Conservation (phyloP, 2,113 vertebrate species). For the Ardeotis arabs region DNA sequence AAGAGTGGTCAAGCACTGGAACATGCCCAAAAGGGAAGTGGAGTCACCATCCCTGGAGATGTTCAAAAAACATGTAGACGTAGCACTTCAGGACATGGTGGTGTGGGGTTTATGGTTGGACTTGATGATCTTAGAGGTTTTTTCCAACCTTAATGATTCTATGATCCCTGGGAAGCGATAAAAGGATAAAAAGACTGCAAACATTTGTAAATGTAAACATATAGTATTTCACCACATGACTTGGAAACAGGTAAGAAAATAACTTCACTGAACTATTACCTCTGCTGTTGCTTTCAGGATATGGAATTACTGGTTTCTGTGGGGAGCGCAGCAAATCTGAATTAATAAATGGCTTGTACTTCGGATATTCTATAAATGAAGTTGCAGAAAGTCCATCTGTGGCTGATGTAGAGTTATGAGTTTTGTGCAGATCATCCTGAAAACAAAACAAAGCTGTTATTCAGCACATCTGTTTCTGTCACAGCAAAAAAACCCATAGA, state of each 20-base stretch:
- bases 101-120: too few species aligned
- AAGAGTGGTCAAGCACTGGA: too few species aligned
- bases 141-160: too few species aligned
- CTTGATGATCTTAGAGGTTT: too few species aligned
- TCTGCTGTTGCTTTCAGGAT: conserved; percentile 92
- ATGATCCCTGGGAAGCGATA: not conserved
- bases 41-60: too few species aligned
- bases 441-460: conserved; percentile 35
- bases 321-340: conserved; percentile 73
- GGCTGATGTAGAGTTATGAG: conserved; percentile 21
- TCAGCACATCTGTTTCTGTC: not conserved
- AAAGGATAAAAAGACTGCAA: not conserved
- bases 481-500: not conserved
- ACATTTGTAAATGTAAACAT: not conserved
- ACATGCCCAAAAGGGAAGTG: too few species aligned
- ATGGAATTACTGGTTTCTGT: conserved; percentile 80
- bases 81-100: too few species aligned
- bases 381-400: conserved; percentile 77
- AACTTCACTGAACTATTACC: conserved; percentile 71
- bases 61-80: too few species aligned
- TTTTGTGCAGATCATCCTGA: conserved; percentile 51
- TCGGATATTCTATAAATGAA: conserved; percentile 85
- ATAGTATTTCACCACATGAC: not conserved
- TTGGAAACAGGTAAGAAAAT: not conserved
- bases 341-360: conserved; percentile 83